Evolutionary conservation across 1,140 invertebrate species (phyloP).

Genomic region (Stegodyphus mimosarum): DNA sequence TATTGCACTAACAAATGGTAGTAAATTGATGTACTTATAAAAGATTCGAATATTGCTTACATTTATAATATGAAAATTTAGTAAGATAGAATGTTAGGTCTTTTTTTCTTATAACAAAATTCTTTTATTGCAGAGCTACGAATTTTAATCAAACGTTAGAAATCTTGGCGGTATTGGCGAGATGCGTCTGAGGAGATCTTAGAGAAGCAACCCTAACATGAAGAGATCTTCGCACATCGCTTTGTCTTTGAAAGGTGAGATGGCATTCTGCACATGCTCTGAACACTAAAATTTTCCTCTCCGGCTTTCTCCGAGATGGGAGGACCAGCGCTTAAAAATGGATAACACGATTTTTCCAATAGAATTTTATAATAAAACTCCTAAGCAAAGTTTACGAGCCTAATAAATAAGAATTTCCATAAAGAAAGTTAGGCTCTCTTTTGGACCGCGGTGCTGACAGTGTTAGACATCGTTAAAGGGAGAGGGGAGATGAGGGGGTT

Average conservation of each 20-base stretch:
- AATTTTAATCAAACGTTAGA: neutral
- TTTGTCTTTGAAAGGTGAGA: constrained; percentile 45
- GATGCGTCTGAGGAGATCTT: neutral
- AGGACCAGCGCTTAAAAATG: constrained; percentile 53
- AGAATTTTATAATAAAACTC: constrained; percentile 61
- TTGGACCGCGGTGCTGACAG: constrained; percentile 26
- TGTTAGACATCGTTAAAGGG: constrained; percentile 9
- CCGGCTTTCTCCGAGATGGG: neutral
- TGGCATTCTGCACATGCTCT: constrained; percentile 36
- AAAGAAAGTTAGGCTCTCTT: constrained; percentile 42
- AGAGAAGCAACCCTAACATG: constrained; percentile 40
- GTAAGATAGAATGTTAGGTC: too few relatives aligned
- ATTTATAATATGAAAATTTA: too few relatives aligned
- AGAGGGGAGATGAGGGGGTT: constrained; percentile 1
- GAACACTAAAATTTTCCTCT: constrained; percentile 35
- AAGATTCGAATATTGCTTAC: too few relatives aligned
- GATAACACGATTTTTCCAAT: constrained; percentile 61
- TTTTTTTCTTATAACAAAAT: too few relatives aligned
- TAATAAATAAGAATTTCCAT: constrained; percentile 58
- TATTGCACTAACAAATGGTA: too few relatives aligned
- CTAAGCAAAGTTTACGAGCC: constrained; percentile 58
- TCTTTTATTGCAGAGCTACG: too few relatives aligned
- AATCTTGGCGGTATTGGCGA: constrained; percentile 41
- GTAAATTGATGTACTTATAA: too few relatives aligned
- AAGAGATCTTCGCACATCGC: constrained; percentile 31